Evolutionary conservation across 2,797 vertebrate genomes (phyloP).

Genomic region (Bucorvus abyssinicus): DNA sequence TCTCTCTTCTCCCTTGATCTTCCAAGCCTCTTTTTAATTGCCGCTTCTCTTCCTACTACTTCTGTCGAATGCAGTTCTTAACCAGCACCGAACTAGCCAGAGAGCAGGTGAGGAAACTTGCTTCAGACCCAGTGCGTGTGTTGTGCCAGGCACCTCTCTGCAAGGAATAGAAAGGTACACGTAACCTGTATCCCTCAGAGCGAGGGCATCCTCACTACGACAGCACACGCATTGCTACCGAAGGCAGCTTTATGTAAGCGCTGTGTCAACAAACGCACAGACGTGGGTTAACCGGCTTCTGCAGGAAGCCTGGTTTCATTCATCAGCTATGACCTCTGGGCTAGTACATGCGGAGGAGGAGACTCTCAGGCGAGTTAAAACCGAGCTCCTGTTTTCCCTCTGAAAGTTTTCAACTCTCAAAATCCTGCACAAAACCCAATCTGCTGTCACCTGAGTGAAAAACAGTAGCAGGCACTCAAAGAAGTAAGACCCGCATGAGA

Average conservation of each 20-base stretch:
- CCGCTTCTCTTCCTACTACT: background rate
- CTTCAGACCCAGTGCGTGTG: background rate
- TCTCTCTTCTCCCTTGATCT: background rate
- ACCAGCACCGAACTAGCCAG: background rate
- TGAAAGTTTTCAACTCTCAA: background rate
- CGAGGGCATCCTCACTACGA: rapidly evolving
- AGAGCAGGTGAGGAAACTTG: background rate
- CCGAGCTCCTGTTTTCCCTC: background rate
- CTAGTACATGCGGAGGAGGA: background rate
- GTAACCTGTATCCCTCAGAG: background rate
- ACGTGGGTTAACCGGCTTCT: background rate
- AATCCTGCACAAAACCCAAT: background rate
- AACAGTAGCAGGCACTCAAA: background rate
- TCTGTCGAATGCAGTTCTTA: background rate
- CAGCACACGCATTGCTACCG: background rate
- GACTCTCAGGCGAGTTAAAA: background rate
- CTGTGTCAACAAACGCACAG: background rate
- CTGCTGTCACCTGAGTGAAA: background rate
- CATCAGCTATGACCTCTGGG: constrained; percentile 29
- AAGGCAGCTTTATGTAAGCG: background rate
- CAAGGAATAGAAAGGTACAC: background rate
- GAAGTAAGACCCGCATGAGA: background rate
- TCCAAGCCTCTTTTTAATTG: background rate
- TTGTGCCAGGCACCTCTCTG: background rate
- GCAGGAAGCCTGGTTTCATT: constrained; percentile 40